These are phyloP conservation scores for Orthonychiurus folsomi DNA, from an alignment of 2,888 invertebrate genomes.

Conservation along the genomic window DNA sequence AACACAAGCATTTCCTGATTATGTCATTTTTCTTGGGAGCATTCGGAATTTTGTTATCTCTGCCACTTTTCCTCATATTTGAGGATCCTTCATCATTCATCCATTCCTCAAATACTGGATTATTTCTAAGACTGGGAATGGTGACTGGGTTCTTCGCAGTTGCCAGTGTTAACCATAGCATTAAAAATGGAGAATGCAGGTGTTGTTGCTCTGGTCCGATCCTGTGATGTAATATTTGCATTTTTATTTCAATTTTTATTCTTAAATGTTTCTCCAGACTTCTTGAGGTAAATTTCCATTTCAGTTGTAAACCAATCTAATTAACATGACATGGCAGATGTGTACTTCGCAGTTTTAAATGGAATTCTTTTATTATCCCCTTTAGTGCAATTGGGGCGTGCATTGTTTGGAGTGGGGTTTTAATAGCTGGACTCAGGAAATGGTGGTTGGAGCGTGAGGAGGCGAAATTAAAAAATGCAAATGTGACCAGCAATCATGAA, in stretches of 20 bases:
- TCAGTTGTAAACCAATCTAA: background rate
- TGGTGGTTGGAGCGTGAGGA: background rate
- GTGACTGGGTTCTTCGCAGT: slow-evolving; percentile 8
- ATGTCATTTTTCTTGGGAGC: slow-evolving; percentile 17
- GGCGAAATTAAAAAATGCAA: background rate
- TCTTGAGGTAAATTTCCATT: slow-evolving; percentile 5
- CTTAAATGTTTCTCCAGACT: background rate
- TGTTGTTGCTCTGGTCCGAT: background rate
- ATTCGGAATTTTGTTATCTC: slow-evolving; percentile 10
- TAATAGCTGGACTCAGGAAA: background rate
- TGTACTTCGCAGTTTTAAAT: no score
- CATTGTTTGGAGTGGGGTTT: background rate
- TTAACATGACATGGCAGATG: no score
- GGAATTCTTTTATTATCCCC: background rate
- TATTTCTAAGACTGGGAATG: slow-evolving; percentile 3
- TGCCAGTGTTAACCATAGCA: slow-evolving; percentile 4
- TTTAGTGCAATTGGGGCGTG: background rate
- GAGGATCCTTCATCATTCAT: slow-evolving; percentile 11
- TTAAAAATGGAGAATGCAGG: slow-evolving; percentile 4
- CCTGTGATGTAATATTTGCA: slow-evolving; percentile 4
- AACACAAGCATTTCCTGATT: slow-evolving; percentile 14
- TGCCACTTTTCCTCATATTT: slow-evolving; percentile 10
- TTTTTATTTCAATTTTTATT: slow-evolving; percentile 1
- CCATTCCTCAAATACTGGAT: background rate
- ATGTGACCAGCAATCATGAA: no score